Evolutionary conservation across 2,888 invertebrate species (phyloP), one percentile per base, ranked within the genome.

Genomic region (Meiosimyza platycephala): DNA sequence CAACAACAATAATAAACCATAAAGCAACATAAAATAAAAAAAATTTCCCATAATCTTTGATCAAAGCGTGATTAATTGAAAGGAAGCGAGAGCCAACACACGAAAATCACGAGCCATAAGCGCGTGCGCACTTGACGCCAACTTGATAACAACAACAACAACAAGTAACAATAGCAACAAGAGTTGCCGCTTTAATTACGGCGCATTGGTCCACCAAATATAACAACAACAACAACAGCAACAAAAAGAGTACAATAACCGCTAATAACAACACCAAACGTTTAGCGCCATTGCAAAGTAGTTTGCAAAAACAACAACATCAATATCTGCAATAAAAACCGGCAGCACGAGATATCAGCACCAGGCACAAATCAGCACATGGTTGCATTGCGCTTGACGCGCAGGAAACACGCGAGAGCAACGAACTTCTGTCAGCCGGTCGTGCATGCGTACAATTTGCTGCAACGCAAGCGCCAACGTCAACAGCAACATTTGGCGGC

Each of bases 231-330:
- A 74, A 74, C 65, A 59, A 55, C 62, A 22, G 22, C 22, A 64
- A 64, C 71, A 67, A 54, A 52, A 63, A 33, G 50, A 63, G 68
- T 59, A 70, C 68, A 77, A 71, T 73, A 73, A 77, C 75, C 75
- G 76, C 51, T 72, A 72, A 51, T 76, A 67, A 69, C 74, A 75
- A 73, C 82, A 80, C 77, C 81, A 81, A 79, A 82, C 81, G 81
- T 80, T 81, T 81, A 80, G 79, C 81, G 78, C 79, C 82, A 81
- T 81, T 82, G 81, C 82, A 79, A 40, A 79, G 80, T 80, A 82
- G 80, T 81, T 82, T 82, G 60, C 70, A 71, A 64, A 28, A 72
- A 66, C 68, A 71, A 70, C 71, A 50, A 52, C 72, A 55, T 16
- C 47, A 68, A 52, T 64, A 68, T 65, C 72, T 70, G 15, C 59